Base-by-base conservation (phyloP, 2,113 vertebrate genomes). In the Megaceryle torquata region DNA sequence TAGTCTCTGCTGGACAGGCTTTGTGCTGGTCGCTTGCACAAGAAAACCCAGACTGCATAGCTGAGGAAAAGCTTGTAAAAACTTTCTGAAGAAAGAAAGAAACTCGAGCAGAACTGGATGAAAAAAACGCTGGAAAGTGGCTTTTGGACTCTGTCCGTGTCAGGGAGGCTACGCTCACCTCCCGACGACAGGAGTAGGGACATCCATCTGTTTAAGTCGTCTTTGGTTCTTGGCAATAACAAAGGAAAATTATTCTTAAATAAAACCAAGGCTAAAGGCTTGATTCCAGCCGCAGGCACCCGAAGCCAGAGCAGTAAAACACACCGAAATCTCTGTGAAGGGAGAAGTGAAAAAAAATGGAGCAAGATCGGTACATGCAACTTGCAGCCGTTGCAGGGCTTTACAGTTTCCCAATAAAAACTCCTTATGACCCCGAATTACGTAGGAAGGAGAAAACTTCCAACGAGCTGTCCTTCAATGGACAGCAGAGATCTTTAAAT, bases 161-260 rank as follows among this genome's bases (percentile, higher is more conserved):
- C 2, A 0, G 60, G 75, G 75, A 85, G 61, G 82, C 43, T 81
- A 57, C 6, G 7, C 77, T 56, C 50, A 46, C 39, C 50, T 63
- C 84, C 79, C 7, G 37, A 16, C 3, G 37, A 31, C 53, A 71
- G 59, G 87, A 96, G 90, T 17, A 53, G 84, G 72, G 70, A 71
- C 79, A 61, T 95, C 74, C 96, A 96, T 95, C 97, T 97, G 96
- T 81, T 98, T 83, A 97, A 97, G 67, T 97, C 74, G 2, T 97
- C 94, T 95, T 86, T 48, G 35, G 0, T 70, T 95, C 91, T 89
- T 98, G 96, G 96, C 97, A 98, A 97, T 96, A 97, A 97, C 93
- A 97, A 98, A 94, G 97, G 97, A 95, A 98, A 97, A 95, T 83
- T 25, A 43, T 87, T 89, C 91, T 95, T 81, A 82, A 97, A 91